Base-by-base conservation (phyloP, 2,888 invertebrate species). In the Hirtodrosophila trivittata region DNA sequence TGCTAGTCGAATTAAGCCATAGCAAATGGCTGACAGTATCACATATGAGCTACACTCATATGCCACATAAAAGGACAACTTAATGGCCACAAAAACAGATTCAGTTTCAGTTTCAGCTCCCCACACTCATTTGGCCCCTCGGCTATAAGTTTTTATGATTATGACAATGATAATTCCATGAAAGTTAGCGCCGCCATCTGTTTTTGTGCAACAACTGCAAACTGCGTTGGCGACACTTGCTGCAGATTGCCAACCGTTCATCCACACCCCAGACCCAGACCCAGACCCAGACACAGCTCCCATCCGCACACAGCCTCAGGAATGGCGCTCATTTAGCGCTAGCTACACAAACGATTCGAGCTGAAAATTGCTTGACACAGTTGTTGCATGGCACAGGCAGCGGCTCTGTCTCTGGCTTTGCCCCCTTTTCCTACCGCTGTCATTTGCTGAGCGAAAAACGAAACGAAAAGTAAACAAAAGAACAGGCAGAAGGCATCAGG, bases 301-400 rank as follows among this genome's bases (percentile, higher is more conserved):
- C 12, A 1, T 32, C 8, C 38, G 18, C 10, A 14, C 14, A 26
- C 13, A 5, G 28, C 33, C 6, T 12, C 8, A 30, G 14, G 13
- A 51, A 56, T 52, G 43, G 38, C 12, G 52, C 58, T 55, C 69
- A 65, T 68, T 73, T 77, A 45, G 45, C 59, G 56, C 63, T 56
- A 51, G 56, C 56, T 55, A 60, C 68, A 54, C 59, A 76, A 84
- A 54, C 83, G 83, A 69, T 66, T 83, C 83, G 56, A 69, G 81
- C 74, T 78, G 87, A 83, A 82, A 87, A 82, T 86, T 68, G 76
- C 87, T 83, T 74, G 70, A 56, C 86, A 67, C 77, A 76, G 87
- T 75, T 84, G 82, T 63, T 67, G 87, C 83, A 75, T 46, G 25
- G 56, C 41, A 49, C 30, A 47, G 41, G 56, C 41, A 49, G 25